Conservation (phyloP, 2,888 invertebrate genomes). For the Pecten maximus region DNA sequence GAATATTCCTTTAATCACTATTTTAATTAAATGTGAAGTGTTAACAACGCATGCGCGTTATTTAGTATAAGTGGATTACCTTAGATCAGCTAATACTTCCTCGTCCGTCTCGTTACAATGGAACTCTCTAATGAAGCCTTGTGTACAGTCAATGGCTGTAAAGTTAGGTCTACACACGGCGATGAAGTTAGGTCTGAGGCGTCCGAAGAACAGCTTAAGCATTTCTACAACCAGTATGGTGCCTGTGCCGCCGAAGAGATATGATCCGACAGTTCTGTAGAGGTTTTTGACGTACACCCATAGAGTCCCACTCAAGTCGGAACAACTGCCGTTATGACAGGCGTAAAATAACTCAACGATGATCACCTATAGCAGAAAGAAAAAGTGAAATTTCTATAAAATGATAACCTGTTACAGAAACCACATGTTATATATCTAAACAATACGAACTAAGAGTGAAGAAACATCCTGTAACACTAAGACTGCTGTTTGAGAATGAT, state of each 20-base stretch:
- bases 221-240: slow-evolving; percentile 94
- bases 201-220: slow-evolving; percentile 95
- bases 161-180: slow-evolving; percentile 90
- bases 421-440: too few species aligned
- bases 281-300: neutral
- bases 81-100: slow-evolving; percentile 55
- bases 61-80: slow-evolving; percentile 53
- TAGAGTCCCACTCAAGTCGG: slow-evolving; percentile 9
- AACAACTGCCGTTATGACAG: slow-evolving; percentile 35
- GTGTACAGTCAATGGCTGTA: slow-evolving; percentile 59
- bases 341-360: slow-evolving; percentile 31
- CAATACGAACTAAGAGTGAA: too few species aligned
- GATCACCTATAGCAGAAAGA: neutral
- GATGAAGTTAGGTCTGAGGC: slow-evolving; percentile 96
- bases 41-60: too few species aligned
- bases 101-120: slow-evolving; percentile 63
- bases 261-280: slow-evolving; percentile 80
- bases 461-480: too few species aligned
- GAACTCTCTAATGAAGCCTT: slow-evolving; percentile 61
- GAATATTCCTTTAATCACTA: too few species aligned
- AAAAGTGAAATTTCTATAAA: neutral
- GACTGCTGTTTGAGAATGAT: too few species aligned
- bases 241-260: slow-evolving; percentile 92
- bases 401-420: too few species aligned
- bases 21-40: too few species aligned